These are phyloP conservation scores for Lithodes maja DNA, from an alignment of 2,888 invertebrate species.

Conservation along the genomic window DNA sequence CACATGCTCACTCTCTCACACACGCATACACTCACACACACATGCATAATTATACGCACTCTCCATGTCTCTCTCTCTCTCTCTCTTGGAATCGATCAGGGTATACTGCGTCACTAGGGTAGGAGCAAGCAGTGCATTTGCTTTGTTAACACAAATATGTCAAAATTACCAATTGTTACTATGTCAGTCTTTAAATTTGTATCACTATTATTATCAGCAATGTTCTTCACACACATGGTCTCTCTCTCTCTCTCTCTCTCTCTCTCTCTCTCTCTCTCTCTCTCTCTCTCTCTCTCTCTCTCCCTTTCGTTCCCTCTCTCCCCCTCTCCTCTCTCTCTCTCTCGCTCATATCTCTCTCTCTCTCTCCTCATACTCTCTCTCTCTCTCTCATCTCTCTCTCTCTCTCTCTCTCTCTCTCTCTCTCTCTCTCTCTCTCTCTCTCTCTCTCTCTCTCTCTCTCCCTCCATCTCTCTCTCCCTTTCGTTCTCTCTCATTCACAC, in stretches of 20 bases:
- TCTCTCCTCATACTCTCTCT: neutral
- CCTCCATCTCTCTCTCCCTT: neutral
- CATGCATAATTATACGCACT: no score
- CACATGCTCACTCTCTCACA: no score
- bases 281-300: slow-evolving; percentile 10
- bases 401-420: neutral
- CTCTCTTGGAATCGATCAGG: no score
- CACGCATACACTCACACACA: no score
- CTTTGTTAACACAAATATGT: no score
- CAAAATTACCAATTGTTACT: no score
- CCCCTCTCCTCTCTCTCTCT: neutral
- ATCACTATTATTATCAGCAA: no score
- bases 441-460: neutral
- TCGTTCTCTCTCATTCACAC: neutral
- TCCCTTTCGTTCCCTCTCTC: neutral
- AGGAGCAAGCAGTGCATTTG: no score
- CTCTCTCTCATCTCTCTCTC: slow-evolving; percentile 6
- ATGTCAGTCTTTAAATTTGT: no score
- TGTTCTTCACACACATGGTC: no score
- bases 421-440: neutral
- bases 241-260: slow-evolving; percentile 10
- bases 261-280: slow-evolving; percentile 9
- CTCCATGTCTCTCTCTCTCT: no score
- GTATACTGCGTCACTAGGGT: no score
- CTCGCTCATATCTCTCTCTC: neutral